These are phyloP conservation scores for Wiebesia pumilae DNA, from an alignment of 1,140 invertebrate genomes.

Conservation along the genomic window DNA sequence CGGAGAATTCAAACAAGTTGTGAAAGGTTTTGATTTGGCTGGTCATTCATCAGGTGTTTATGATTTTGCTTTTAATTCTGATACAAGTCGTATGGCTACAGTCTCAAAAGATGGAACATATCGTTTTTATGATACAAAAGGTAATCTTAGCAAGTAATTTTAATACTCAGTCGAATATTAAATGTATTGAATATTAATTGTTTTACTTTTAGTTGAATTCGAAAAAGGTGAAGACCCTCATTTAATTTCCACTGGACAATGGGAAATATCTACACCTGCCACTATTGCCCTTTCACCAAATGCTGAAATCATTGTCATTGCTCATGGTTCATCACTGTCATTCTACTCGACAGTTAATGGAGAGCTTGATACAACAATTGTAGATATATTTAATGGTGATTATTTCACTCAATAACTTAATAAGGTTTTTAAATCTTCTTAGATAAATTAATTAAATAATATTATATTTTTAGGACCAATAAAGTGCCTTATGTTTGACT, in stretches of 20 bases:
- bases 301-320: slow-evolving; percentile 83
- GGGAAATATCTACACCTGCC: slow-evolving; percentile 73
- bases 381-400: slow-evolving; percentile 78
- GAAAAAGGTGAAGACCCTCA: slow-evolving; percentile 86
- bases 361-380: slow-evolving; percentile 79
- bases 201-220: slow-evolving; percentile 82
- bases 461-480: slow-evolving; percentile 78
- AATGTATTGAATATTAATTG: slow-evolving; percentile 55
- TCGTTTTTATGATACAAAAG: slow-evolving; percentile 89
- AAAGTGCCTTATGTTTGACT: slow-evolving; percentile 82
- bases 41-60: slow-evolving; percentile 90
- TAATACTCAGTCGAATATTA: slow-evolving; percentile 41
- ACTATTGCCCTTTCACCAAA: slow-evolving; percentile 82
- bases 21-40: slow-evolving; percentile 85
- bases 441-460: background rate
- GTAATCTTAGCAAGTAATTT: slow-evolving; percentile 70
- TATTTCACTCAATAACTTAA: background rate
- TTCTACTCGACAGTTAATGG: slow-evolving; percentile 83
- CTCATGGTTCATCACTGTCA: slow-evolving; percentile 78
- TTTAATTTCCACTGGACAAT: slow-evolving; percentile 79
- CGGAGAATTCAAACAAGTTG: slow-evolving; percentile 85
- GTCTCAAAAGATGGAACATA: slow-evolving; percentile 92
- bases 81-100: slow-evolving; percentile 87
- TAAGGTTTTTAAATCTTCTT: background rate
- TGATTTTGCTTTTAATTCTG: slow-evolving; percentile 86